Conservation (phyloP, 2,888 invertebrate genomes). For the Zaprionus bogoriensis region DNA sequence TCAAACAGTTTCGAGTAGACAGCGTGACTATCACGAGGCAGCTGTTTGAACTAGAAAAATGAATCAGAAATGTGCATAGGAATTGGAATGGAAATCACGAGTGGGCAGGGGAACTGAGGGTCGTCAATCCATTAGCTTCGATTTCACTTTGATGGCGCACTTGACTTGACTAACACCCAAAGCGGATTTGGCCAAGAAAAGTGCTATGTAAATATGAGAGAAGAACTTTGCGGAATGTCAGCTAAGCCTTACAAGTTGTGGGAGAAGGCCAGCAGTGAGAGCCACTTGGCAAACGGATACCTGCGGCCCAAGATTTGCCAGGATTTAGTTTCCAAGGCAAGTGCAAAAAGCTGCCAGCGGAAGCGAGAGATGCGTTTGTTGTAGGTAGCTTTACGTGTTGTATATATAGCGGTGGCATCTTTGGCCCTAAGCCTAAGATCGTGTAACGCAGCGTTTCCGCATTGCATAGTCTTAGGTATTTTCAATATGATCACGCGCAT, state of each 20-base stretch:
- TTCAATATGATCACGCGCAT: constrained; percentile 2
- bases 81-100: background rate
- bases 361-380: too few relatives aligned
- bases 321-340: background rate
- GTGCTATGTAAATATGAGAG: constrained; percentile 26
- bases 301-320: background rate
- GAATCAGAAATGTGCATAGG: background rate
- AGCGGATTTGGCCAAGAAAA: constrained; percentile 19
- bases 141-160: constrained; percentile 20
- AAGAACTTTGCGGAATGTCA: constrained; percentile 14
- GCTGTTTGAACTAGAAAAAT: constrained; percentile 4
- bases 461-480: background rate
- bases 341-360: background rate
- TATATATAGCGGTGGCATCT: too few relatives aligned
- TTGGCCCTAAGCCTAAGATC: too few relatives aligned
- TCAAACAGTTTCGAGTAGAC: constrained; percentile 1
- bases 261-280: background rate
- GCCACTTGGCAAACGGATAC: background rate
- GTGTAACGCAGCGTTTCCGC: too few relatives aligned
- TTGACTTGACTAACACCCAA: constrained; percentile 12
- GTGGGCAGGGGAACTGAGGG: background rate
- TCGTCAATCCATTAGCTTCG: background rate
- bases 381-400: too few relatives aligned
- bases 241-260: constrained; percentile 27
- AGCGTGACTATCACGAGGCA: constrained; percentile 15